phyloP scores from a whole-genome alignment of 2,888 invertebrate species.

The Oscheius onirici region DNA sequence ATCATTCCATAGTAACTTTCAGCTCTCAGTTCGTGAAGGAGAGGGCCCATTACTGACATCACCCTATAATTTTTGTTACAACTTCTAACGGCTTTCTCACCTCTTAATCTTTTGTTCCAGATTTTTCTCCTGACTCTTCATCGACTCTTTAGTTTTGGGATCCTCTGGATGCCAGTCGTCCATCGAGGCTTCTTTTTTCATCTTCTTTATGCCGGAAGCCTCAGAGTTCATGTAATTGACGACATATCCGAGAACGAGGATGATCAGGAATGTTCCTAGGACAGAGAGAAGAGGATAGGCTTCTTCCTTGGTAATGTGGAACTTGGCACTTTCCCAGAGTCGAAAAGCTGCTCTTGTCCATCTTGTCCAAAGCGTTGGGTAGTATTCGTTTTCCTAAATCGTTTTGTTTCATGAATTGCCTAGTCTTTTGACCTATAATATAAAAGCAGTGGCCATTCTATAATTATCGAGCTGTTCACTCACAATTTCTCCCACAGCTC shows the following conservation, averaged over 20 bases:
- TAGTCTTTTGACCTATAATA: no score
- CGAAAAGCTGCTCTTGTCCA: conserved; percentile 57
- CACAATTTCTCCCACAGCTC: conserved; percentile 26
- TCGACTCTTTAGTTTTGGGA: conserved; percentile 42
- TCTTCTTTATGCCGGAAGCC: conserved; percentile 11
- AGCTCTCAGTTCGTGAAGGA: conserved; percentile 88
- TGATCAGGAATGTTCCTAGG: conserved; percentile 53
- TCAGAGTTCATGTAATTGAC: conserved; percentile 46
- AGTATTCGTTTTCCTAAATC: conserved; percentile 61
- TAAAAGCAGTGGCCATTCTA: no score
- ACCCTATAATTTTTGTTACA: conserved; percentile 27
- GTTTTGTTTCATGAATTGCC: no score
- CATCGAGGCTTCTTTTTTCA: conserved; percentile 29
- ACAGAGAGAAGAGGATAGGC: conserved; percentile 66
- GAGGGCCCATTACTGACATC: conserved; percentile 67
- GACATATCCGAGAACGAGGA: conserved; percentile 45
- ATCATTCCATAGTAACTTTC: conserved; percentile 96
- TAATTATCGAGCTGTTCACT: neutral
- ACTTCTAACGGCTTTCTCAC: neutral
- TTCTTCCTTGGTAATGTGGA: conserved; percentile 68
- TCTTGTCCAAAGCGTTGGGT: conserved; percentile 58
- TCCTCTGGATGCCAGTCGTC: conserved; percentile 69
- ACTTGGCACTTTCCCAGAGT: conserved; percentile 61
- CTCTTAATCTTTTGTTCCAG: conserved; percentile 16
- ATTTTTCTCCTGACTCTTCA: conserved; percentile 1